A percentile compares a stretch with the other conserved stretches of the same genome.
These are phyloP conservation scores for Vesta saturnalis DNA, from an alignment of 2,888 invertebrate genomes.

Conservation along the genomic window DNA sequence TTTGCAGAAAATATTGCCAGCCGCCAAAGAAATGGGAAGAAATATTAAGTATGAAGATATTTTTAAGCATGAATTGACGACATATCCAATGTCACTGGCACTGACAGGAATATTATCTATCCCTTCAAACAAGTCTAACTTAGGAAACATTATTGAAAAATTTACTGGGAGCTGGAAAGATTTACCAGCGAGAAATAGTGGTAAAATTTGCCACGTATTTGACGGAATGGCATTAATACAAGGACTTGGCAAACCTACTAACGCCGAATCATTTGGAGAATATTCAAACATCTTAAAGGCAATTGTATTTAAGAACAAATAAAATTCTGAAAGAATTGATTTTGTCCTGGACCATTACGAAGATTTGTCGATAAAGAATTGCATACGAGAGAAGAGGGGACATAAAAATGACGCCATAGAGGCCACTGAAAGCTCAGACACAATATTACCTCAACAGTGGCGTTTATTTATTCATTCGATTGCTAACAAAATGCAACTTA, in stretches of 20 bases:
- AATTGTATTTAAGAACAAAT: slow-evolving; percentile 20
- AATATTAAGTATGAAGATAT: slow-evolving; percentile 2
- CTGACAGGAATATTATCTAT: neutral
- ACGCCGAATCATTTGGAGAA: slow-evolving; percentile 18
- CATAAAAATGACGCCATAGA: neutral
- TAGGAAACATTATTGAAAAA: slow-evolving; percentile 6
- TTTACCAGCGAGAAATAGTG: neutral
- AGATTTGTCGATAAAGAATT: neutral
- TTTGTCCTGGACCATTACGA: slow-evolving; percentile 22
- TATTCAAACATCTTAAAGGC: slow-evolving; percentile 22
- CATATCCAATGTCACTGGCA: slow-evolving; percentile 5
- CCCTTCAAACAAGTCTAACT: neutral
- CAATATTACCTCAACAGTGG: neutral
- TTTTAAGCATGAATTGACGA: slow-evolving; percentile 10
- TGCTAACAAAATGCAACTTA: slow-evolving; percentile 24
- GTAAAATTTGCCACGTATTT: slow-evolving; percentile 13
- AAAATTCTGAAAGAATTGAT: slow-evolving; percentile 22
- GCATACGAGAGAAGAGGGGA: neutral
- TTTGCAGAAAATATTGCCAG: slow-evolving; percentile 18
- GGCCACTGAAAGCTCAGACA: neutral
- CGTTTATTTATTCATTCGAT: neutral
- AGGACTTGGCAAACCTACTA: slow-evolving; percentile 24
- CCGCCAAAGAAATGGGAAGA: slow-evolving; percentile 19
- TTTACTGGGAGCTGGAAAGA: neutral
- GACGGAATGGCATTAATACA: slow-evolving; percentile 23